Evolutionary conservation across 2,113 vertebrate species (phyloP).

Genomic region (Vicugna pacos): DNA sequence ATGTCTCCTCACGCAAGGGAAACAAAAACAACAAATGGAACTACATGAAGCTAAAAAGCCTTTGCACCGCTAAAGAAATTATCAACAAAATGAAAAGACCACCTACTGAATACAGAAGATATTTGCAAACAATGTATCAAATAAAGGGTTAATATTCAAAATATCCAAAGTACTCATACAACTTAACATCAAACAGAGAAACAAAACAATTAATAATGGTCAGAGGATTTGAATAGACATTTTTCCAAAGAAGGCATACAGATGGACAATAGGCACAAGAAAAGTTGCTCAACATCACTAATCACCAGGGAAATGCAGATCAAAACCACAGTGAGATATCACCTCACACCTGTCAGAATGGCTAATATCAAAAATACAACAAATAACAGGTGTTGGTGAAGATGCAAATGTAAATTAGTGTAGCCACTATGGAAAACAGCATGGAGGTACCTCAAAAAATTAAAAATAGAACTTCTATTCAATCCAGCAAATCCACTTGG

Average conservation of each 20-base stretch:
- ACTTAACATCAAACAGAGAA: neutral
- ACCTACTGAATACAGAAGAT: neutral
- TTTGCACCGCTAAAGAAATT: neutral
- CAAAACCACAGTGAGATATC: neutral
- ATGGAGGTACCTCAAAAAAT: neutral
- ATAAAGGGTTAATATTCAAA: neutral
- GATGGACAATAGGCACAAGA: neutral
- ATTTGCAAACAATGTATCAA: neutral
- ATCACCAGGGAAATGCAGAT: neutral
- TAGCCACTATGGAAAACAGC: neutral
- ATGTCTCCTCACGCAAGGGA: neutral
- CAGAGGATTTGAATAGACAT: neutral
- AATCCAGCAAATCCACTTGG: too few relatives aligned
- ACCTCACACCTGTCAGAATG: neutral
- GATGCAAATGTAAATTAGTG: neutral
- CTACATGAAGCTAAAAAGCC: neutral
- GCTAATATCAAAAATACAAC: neutral
- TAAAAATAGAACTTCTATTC: too few relatives aligned
- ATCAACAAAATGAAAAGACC: neutral
- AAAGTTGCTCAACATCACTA: neutral
- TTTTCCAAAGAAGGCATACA: neutral
- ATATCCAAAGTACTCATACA: neutral
- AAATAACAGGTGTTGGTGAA: neutral
- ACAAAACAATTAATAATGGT: neutral
- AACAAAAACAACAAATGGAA: neutral